Evolutionary conservation across 2,888 invertebrate genomes (phyloP), one percentile per base, ranked within the genome.

Genomic region (Tipula confusa): DNA sequence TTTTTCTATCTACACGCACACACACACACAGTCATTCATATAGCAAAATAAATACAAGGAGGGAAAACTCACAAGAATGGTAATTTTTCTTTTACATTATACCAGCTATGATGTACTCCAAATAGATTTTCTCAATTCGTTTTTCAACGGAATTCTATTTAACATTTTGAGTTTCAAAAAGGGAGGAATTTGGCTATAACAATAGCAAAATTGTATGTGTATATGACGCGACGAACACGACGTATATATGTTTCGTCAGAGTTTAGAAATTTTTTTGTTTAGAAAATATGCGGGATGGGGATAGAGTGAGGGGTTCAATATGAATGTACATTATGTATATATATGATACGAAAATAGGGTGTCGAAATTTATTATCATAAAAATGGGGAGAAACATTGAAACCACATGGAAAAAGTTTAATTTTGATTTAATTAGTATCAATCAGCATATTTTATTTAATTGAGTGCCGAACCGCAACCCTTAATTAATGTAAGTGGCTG

Each of bases 361-460:
- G 24, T 64, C 1, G 64, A 64, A 38, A 64, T 64, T 64, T n/a
- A 7, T 64, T 24, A 64, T 24, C 24, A 64, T 24, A 64, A 64
- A 64, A 64, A 9, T 24, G 64, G 64, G 11, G 9, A 24, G 64
- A 64, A 1, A 43, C 9, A 64, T 33, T 6, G 64, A 64, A 64
- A 64, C 64, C 64, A 64, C 64, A 64, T 24, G 64, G 64, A 18
- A 64, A 64, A 64, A 64, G 64, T 64, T 64, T 64, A 64, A 64
- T 64, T 64, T 64, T 64, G 64, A 64, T 64, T 64, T 64, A 64
- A 64, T 64, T 64, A 64, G 64, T 64, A 64, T 64, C 64, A 64
- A 64, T 64, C 64, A 64, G 24, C 64, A 64, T 64, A 64, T 64
- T 64, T 64, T 64, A 64, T 64, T 64, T 64, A 64, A 64, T 64